Conservation (phyloP, 92 coral and sea anemone genomes). For the Ricordea florida region DNA sequence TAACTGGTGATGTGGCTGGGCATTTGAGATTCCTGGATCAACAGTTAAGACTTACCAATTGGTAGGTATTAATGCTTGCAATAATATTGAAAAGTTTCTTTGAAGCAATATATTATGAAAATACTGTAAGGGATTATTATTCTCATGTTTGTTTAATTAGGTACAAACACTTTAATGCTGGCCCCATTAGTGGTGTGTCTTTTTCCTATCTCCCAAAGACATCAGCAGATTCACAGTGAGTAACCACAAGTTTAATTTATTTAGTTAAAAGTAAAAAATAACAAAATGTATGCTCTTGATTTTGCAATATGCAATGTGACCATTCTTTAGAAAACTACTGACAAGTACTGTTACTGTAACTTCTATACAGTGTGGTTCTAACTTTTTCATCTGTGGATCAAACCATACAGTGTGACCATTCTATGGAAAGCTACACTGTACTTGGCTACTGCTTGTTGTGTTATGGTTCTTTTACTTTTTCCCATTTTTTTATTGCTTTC, state of each 20-base stretch:
- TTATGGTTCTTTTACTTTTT: neutral
- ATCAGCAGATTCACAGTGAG: slow-evolving; percentile 72
- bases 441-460: no score
- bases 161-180: slow-evolving; percentile 97
- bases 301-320: no score
- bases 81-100: neutral
- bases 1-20: slow-evolving; percentile 95
- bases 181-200: slow-evolving; percentile 87
- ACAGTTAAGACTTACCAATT: slow-evolving; percentile 90
- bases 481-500: neutral
- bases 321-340: no score
- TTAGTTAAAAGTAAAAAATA: neutral
- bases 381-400: no score
- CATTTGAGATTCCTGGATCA: slow-evolving; percentile 94
- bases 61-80: slow-evolving; percentile 47
- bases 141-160: slow-evolving; percentile 16
- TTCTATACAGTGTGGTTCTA: no score
- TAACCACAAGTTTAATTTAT: neutral
- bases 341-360: no score
- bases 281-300: neutral
- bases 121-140: neutral
- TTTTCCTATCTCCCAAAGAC: slow-evolving; percentile 76
- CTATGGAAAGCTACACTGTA: no score
- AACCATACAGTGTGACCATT: no score
- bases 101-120: neutral